These are phyloP conservation scores for Reinhardtius hippoglossoides DNA, from an alignment of 2,113 vertebrate genomes.

Conservation along the genomic window DNA sequence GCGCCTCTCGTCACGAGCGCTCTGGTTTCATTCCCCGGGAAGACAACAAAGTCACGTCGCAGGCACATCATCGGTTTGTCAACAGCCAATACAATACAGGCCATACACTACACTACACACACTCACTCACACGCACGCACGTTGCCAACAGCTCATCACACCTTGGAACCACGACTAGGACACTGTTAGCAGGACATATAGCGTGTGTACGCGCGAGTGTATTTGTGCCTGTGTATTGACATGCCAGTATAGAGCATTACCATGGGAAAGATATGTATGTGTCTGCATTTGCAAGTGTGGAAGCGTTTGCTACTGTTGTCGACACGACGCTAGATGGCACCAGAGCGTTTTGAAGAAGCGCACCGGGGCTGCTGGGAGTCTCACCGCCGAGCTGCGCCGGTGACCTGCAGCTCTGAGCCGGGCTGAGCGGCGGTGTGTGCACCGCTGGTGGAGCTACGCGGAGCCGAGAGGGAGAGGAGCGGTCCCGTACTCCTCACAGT, in stretches of 20 bases:
- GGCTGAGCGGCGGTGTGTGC: neutral
- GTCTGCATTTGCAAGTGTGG: neutral
- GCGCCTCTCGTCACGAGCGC: neutral
- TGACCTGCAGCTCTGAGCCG: neutral
- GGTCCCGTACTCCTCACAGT: too few relatives aligned
- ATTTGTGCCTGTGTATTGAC: neutral
- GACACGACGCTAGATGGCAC: constrained; percentile 71
- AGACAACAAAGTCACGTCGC: neutral
- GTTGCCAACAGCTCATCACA: too few relatives aligned
- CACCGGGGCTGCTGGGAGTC: neutral
- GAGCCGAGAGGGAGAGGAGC: neutral
- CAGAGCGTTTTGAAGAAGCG: constrained; percentile 56
- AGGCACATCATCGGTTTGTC: constrained; percentile 32
- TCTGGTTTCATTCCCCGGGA: constrained; percentile 18
- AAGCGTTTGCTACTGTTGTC: constrained; percentile 15
- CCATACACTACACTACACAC: too few relatives aligned
- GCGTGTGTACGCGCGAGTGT: too few relatives aligned
- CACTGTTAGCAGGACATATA: too few relatives aligned
- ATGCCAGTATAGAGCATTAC: neutral
- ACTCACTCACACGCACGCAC: too few relatives aligned
- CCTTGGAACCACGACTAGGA: too few relatives aligned
- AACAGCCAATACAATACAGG: constrained; percentile 12
- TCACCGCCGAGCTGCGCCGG: neutral
- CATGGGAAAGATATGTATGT: neutral
- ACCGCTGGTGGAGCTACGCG: neutral